Evolutionary conservation across 1,140 invertebrate genomes (phyloP).

Genomic region (Mya arenaria): DNA sequence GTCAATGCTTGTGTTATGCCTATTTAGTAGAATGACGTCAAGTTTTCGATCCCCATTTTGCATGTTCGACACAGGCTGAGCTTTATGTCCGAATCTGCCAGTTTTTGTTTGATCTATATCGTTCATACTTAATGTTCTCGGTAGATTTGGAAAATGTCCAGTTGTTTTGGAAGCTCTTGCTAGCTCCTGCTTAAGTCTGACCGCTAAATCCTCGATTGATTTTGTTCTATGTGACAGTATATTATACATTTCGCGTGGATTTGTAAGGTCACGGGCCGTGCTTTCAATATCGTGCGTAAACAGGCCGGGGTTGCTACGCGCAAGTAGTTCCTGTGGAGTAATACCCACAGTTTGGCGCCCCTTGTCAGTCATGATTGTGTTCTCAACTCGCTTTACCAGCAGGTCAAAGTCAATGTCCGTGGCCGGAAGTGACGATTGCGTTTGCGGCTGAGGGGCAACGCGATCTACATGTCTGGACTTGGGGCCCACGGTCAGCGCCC

Average conservation of each 20-base stretch:
- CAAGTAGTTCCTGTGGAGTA: constrained; percentile 40
- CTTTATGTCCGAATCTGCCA: not conserved
- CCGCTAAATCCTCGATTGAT: constrained; percentile 46
- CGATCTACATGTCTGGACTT: too few relatives aligned
- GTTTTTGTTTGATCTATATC: constrained; percentile 19
- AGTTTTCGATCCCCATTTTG: not conserved
- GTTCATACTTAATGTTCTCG: constrained; percentile 38
- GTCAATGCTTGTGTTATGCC: constrained; percentile 28
- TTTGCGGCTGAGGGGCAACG: too few relatives aligned
- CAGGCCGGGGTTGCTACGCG: constrained; percentile 30
- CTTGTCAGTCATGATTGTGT: constrained; percentile 23
- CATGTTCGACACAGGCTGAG: not conserved
- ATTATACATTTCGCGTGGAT: constrained; percentile 48
- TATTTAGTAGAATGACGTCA: constrained; percentile 21
- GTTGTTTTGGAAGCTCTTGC: constrained; percentile 15
- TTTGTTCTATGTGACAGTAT: constrained; percentile 44
- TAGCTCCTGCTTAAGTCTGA: constrained; percentile 45
- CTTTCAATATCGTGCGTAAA: not conserved
- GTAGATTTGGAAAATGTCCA: constrained; percentile 42
- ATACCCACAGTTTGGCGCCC: not conserved
- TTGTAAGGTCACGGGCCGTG: constrained; percentile 11
- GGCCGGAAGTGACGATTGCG: too few relatives aligned
- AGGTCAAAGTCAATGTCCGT: constrained; percentile 44
- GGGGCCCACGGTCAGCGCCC: too few relatives aligned
- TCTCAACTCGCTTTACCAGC: constrained; percentile 31